Evolutionary conservation across 1,140 invertebrate genomes (phyloP), one percentile per base, ranked within the genome.

Genomic region (Chlorops oryzae): DNA sequence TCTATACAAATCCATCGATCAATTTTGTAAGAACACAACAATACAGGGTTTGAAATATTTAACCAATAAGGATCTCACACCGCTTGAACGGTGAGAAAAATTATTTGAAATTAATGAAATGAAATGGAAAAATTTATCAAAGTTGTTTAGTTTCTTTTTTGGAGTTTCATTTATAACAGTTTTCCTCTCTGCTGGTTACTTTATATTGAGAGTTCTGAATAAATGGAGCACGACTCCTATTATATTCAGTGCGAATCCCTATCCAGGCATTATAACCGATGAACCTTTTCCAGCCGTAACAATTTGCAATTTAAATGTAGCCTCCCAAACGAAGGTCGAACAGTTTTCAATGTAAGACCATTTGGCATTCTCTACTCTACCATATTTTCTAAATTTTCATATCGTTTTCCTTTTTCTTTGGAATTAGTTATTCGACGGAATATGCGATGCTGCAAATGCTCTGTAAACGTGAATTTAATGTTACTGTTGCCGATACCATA

Each of bases 201-300:
- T 32, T 18, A 18, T 5, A 38, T 38, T n/a, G n/a, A n/a, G n/a
- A n/a, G n/a, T n/a, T n/a, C n/a, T n/a, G n/a, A n/a, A n/a, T n/a
- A n/a, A n/a, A n/a, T n/a, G n/a, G n/a, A n/a, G n/a, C n/a, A n/a
- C n/a, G n/a, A n/a, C n/a, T n/a, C n/a, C n/a, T n/a, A n/a, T n/a
- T n/a, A n/a, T n/a, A n/a, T n/a, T n/a, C n/a, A n/a, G n/a, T n/a
- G n/a, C n/a, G n/a, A n/a, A n/a, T n/a, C n/a, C n/a, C n/a, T n/a
- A n/a, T n/a, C n/a, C n/a, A n/a, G n/a, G n/a, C n/a, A n/a, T n/a
- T n/a, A n/a, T n/a, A n/a, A 74, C 75, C 5, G 72, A 78, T 32
- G 78, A 88, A 50, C 87, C 86, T 1, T 90, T 90, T 70, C 87
- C 87, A 1, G 83, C 86, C 1, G 73, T 90, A 3, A 90, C 86